These are phyloP conservation scores for Hybognathus amarus DNA, from an alignment of 2,797 vertebrate species.

Conservation along the genomic window DNA sequence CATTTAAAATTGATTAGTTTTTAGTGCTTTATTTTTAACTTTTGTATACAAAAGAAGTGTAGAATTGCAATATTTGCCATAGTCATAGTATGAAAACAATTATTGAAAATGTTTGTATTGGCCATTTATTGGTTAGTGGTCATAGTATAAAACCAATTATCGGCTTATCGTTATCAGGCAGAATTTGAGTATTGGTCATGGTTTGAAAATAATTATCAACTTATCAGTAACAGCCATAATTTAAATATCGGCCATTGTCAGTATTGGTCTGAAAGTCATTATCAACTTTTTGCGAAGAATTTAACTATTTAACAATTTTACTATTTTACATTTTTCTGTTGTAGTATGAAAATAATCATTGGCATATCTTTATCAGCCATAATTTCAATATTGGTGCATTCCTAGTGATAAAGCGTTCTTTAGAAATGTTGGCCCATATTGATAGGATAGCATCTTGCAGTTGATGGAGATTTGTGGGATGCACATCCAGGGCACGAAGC, in stretches of 20 bases:
- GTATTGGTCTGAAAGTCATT: not conserved
- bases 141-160: too few relatives aligned
- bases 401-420: too few relatives aligned
- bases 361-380: not conserved
- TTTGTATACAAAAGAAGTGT: not conserved
- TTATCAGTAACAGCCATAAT: fast-evolving
- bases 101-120: not conserved
- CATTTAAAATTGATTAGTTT: not conserved
- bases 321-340: not conserved
- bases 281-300: too few relatives aligned
- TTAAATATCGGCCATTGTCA: not conserved
- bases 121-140: too few relatives aligned
- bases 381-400: not conserved
- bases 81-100: not conserved
- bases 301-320: not conserved
- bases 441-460: too few relatives aligned
- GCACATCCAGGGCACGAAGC: too few relatives aligned
- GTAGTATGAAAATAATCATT: not conserved
- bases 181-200: not conserved
- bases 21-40: not conserved
- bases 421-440: too few relatives aligned
- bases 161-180: not conserved
- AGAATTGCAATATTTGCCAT: not conserved
- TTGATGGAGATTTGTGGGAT: too few relatives aligned
- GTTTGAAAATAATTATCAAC: too few relatives aligned